Percentiles rank a stretch among this genome's conserved stretches.
Evolutionary conservation across 2,113 vertebrate genomes (phyloP).

Genomic region (Microtus pennsylvanicus): DNA sequence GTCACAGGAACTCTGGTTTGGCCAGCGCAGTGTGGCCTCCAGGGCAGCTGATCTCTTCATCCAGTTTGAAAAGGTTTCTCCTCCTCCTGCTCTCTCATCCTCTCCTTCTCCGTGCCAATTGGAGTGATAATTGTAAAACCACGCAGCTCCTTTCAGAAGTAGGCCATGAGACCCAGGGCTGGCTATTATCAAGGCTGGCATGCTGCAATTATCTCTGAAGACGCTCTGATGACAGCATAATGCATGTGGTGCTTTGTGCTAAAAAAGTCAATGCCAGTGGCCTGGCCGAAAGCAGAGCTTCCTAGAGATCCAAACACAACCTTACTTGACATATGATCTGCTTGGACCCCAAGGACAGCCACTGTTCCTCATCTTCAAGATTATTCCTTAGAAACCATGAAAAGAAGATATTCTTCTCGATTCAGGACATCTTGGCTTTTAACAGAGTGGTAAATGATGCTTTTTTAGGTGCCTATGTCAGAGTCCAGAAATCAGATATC

Average conservation of each 20-base stretch:
- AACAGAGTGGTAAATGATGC: not conserved
- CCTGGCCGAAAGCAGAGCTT: slow-evolving; percentile 23
- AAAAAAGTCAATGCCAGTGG: slow-evolving; percentile 55
- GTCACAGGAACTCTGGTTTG: slow-evolving; percentile 74
- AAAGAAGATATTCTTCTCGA: not conserved
- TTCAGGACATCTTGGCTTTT: not conserved
- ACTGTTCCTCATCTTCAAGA: slow-evolving; percentile 16
- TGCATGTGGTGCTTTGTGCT: slow-evolving; percentile 74
- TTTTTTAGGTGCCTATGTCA: not conserved
- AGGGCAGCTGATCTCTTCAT: slow-evolving; percentile 77
- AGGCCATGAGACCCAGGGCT: slow-evolving; percentile 43
- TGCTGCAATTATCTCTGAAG: slow-evolving; percentile 71
- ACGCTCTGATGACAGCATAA: slow-evolving; percentile 76
- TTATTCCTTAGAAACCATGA: not conserved
- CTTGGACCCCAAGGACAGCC: not conserved
- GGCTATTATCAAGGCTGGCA: slow-evolving; percentile 66
- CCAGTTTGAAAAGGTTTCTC: slow-evolving; percentile 72
- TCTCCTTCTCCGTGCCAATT: slow-evolving; percentile 61
- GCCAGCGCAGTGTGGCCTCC: slow-evolving; percentile 69
- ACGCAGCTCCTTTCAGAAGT: slow-evolving; percentile 71
- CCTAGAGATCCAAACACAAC: slow-evolving; percentile 27
- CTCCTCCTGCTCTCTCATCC: slow-evolving; percentile 66
- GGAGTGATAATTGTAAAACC: slow-evolving; percentile 69
- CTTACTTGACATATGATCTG: slow-evolving; percentile 22
- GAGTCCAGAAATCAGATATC: slow-evolving; percentile 36